phyloP scores from a whole-genome alignment of 2,113 vertebrate species.

The Ranitomeya imitator region DNA sequence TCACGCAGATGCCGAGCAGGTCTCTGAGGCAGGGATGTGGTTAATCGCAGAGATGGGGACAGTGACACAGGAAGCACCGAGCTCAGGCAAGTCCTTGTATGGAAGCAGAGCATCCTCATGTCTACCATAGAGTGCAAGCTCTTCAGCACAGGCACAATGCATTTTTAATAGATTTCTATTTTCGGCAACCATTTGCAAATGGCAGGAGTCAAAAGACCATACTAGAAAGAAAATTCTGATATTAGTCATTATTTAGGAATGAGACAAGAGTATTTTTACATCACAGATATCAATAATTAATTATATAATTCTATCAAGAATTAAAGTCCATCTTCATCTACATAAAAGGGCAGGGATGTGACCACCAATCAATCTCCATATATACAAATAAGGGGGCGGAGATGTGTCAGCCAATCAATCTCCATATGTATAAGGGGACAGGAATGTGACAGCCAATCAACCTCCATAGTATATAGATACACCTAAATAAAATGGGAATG shows the following conservation, averaged over 20 bases:
- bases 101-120: not conserved
- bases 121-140: not conserved
- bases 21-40: not conserved
- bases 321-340: not conserved
- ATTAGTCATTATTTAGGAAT: not conserved
- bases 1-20: not conserved
- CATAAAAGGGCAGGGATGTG: too few species aligned
- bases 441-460: too few species aligned
- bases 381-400: too few species aligned
- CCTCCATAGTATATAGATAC: too few species aligned
- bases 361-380: too few species aligned
- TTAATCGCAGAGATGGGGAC: slow-evolving; percentile 35
- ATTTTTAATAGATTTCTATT: not conserved
- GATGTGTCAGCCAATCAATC: too few species aligned
- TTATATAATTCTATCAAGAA: not conserved
- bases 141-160: not conserved
- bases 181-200: too few species aligned
- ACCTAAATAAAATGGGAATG: too few species aligned
- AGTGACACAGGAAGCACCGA: not conserved
- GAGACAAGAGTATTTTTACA: not conserved
- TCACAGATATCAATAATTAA: not conserved
- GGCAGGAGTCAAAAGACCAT: not conserved
- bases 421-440: too few species aligned
- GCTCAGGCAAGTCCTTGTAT: not conserved
- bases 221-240: not conserved